Conservation (phyloP, 2,888 invertebrate genomes). For the Unio pictorum region DNA sequence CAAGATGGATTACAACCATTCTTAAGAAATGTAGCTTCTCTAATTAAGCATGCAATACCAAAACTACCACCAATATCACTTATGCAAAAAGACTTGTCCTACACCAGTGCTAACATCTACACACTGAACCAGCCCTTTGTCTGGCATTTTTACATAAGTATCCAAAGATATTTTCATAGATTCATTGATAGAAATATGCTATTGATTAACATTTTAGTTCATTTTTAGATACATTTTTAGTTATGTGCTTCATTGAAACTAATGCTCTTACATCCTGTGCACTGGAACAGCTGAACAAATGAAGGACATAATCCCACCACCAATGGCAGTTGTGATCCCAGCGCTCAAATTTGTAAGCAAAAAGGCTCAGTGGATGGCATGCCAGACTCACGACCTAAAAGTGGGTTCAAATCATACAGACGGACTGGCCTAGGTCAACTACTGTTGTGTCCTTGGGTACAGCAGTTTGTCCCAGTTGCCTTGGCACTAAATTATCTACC, state of each 20-base stretch:
- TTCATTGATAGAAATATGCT: neutral
- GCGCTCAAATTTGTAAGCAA: constrained; percentile 1
- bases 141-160: neutral
- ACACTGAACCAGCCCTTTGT: constrained; percentile 3
- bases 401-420: too few species aligned
- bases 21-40: constrained; percentile 4
- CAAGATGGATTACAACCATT: constrained; percentile 5
- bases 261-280: neutral
- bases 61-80: constrained; percentile 3
- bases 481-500: too few species aligned
- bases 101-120: neutral
- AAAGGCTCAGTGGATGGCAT: neutral
- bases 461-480: too few species aligned
- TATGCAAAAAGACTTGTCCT: neutral
- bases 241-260: constrained; percentile 1
- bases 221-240: constrained; percentile 1
- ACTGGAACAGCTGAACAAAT: constrained; percentile 2
- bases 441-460: too few species aligned
- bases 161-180: neutral
- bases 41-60: neutral
- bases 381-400: too few species aligned
- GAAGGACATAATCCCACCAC: constrained; percentile 1
- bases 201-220: constrained; percentile 1
- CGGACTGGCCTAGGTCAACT: too few species aligned
- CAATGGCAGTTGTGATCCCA: neutral